A percentile compares a stretch with the other conserved stretches of the same genome.
Conservation (phyloP, 2,888 invertebrate genomes). For the Empis stercorea region DNA sequence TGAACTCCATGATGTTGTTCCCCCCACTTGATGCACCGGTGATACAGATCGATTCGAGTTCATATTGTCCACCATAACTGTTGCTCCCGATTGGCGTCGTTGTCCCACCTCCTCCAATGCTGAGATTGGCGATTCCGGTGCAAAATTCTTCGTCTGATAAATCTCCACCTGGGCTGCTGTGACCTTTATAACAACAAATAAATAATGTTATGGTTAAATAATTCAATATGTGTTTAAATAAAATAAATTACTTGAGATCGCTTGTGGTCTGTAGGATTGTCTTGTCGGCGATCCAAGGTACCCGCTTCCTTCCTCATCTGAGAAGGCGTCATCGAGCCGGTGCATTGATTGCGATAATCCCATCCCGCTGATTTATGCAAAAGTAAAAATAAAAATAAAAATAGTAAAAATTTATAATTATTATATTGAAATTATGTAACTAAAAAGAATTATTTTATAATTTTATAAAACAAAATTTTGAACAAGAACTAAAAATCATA, state of each 20-base stretch:
- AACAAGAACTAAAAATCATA: too few species aligned
- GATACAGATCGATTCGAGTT: slow-evolving; percentile 38
- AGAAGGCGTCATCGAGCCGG: slow-evolving; percentile 61
- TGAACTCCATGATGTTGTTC: slow-evolving; percentile 30
- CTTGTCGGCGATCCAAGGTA: slow-evolving; percentile 37
- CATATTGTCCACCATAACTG: slow-evolving; percentile 28
- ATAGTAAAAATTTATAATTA: too few species aligned
- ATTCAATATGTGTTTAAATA: not conserved
- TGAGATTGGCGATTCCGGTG: slow-evolving; percentile 35
- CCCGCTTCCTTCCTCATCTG: slow-evolving; percentile 72
- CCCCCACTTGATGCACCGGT: slow-evolving; percentile 26
- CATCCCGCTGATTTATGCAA: slow-evolving; percentile 31
- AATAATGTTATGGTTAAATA: not conserved
- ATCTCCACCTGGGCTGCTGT: slow-evolving; percentile 41
- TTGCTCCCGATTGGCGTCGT: slow-evolving; percentile 31
- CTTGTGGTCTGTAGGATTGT: slow-evolving; percentile 39
- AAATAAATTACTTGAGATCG: slow-evolving; percentile 41
- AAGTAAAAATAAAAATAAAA: slow-evolving; percentile 4
- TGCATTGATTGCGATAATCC: slow-evolving; percentile 39
- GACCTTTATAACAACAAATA: slow-evolving; percentile 21
- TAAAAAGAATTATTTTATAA: too few species aligned
- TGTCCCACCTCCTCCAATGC: slow-evolving; percentile 23
- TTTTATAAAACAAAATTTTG: too few species aligned
- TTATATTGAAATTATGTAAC: slow-evolving; percentile 6
- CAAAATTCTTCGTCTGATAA: slow-evolving; percentile 39